Percentiles rank a stretch among this genome's conserved stretches.
These are phyloP conservation scores for Alviniconcha strummeri DNA, from an alignment of 2,888 invertebrate genomes.

Conservation along the genomic window DNA sequence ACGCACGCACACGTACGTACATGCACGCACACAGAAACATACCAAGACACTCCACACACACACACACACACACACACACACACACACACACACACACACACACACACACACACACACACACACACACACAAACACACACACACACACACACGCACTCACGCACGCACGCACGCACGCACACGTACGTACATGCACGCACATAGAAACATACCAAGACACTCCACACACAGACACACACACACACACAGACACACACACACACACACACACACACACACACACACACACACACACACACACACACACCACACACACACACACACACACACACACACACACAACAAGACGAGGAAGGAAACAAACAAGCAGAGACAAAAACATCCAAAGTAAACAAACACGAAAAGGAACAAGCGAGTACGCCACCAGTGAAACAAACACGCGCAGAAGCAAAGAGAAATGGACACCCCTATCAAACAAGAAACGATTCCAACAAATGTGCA, in stretches of 20 bases:
- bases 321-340: too few relatives aligned
- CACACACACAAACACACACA: not conserved
- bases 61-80: not conserved
- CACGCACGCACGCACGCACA: not conserved
- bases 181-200: not conserved
- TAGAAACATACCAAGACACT: not conserved
- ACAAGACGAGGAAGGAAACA: too few relatives aligned
- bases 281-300: not conserved
- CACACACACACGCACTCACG: not conserved
- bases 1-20: not conserved
- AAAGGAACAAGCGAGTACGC: too few relatives aligned
- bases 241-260: not conserved
- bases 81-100: not conserved
- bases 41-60: not conserved
- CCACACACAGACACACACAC: not conserved
- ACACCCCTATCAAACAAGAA: too few relatives aligned
- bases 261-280: not conserved
- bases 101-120: not conserved
- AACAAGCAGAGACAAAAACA: too few relatives aligned
- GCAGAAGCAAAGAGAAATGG: too few relatives aligned
- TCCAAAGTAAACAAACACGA: too few relatives aligned
- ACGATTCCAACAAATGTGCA: too few relatives aligned
- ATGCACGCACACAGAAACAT: not conserved
- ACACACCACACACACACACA: not conserved
- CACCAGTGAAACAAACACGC: too few relatives aligned